Percentiles rank a stretch among this genome's conserved stretches.
phyloP scores from a whole-genome alignment of 2,888 invertebrate genomes.

The Diaprepes abbreviatus region DNA sequence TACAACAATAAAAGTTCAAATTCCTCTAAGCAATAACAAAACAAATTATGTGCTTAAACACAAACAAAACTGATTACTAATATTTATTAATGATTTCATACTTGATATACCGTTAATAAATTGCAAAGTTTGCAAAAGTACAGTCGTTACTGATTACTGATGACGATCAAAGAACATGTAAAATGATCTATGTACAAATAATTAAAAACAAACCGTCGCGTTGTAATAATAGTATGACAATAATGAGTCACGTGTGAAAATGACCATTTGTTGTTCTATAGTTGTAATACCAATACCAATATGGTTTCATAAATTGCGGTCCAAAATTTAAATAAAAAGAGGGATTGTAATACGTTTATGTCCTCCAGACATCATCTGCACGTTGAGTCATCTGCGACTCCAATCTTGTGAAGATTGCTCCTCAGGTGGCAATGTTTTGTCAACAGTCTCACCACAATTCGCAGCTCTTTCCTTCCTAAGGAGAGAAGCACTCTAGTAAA shows the following conservation, averaged over 20 bases:
- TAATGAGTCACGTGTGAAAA: slow-evolving; percentile 10
- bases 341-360: no score
- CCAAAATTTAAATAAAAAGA: no score
- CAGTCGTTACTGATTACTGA: slow-evolving; percentile 8
- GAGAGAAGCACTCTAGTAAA: no score
- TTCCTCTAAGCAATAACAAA: slow-evolving; percentile 7
- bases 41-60: not conserved
- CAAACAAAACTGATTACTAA: slow-evolving; percentile 21
- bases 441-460: no score
- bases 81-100: slow-evolving; percentile 22
- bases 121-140: slow-evolving; percentile 45
- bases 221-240: not conserved
- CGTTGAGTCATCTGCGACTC: no score
- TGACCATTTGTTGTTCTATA: not conserved
- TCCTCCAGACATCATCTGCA: no score
- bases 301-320: no score
- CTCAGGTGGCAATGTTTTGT: no score
- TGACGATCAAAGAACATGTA: slow-evolving; percentile 20
- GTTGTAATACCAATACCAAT: no score
- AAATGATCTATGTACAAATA: slow-evolving; percentile 20
- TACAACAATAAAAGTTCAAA: slow-evolving; percentile 13
- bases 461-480: no score
- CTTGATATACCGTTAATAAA: slow-evolving; percentile 48
- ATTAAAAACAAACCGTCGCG: slow-evolving; percentile 19
- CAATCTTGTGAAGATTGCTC: no score